Base-by-base conservation (phyloP, 2,888 invertebrate genomes). In the Lathronympha strigana region DNA sequence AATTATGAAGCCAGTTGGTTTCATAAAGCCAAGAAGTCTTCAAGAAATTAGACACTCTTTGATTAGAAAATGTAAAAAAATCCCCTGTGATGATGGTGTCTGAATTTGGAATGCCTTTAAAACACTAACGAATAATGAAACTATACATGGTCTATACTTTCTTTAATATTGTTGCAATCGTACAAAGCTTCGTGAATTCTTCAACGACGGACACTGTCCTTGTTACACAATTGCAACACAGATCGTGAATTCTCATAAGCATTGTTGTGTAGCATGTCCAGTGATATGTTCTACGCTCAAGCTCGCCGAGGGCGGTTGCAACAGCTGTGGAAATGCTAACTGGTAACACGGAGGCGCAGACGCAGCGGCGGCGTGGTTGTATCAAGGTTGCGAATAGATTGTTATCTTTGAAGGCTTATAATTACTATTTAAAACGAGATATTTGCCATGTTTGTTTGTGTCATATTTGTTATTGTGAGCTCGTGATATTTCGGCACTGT, bases 191-290 rank as follows among this genome's bases (percentile, higher is more conserved):
- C 40, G 40, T 55, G 55, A 55, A 13, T 25, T 15, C 25, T 15
- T 17, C 9, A 6, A 31, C 31, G 31, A 51, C 50, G 50, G 40
- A 25, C 55, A 6, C 6, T 38, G 38, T 36, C 40, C 55, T 40
- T 40, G 40, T 43, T 43, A 1, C 43, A 47, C 43, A 21, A 43
- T 45, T 45, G n/a, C 55, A 43, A 19, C 55, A 57, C 28, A 57
- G 31, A 57, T 57, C 57, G 57, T 57, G 45, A 57, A 45, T 55
- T 57, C 57, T 45, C 57, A 57, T 17, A 31, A 57, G 57, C n/a
- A 57, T 57, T 45, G 57, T 57, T 45, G 31, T 45, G 57, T 57
- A 19, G 15, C 57, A 57, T 57, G 45, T 57, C 57, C 57, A 31
- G 43, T 28, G 33, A 31, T 21, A 40, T 45, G 57, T 57, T 31